These are phyloP conservation scores for Meteorus sp. DNA, from an alignment of 1,140 invertebrate species.

Conservation along the genomic window DNA sequence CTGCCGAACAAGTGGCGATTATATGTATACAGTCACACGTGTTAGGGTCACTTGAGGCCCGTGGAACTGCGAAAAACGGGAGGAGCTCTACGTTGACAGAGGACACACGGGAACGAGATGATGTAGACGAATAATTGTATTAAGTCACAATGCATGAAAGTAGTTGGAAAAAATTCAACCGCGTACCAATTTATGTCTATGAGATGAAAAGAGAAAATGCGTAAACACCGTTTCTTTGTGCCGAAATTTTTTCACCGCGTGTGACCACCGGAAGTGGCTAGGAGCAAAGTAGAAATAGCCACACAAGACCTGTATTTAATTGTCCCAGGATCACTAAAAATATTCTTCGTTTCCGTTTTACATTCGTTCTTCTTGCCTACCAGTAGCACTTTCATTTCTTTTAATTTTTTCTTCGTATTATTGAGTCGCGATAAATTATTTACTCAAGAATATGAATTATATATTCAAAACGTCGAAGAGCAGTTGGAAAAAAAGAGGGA, in stretches of 20 bases:
- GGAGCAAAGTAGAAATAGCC: background rate
- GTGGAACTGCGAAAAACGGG: slow-evolving; percentile 19
- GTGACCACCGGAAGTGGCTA: slow-evolving; percentile 15
- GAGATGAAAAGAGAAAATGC: background rate
- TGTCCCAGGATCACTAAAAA: too few relatives aligned
- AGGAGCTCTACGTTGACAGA: slow-evolving; percentile 18
- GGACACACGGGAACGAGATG: background rate
- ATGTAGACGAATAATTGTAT: background rate
- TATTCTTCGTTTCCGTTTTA: too few relatives aligned
- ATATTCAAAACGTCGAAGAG: too few relatives aligned
- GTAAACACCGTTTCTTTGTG: too few relatives aligned
- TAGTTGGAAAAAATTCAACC: background rate
- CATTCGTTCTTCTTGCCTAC: too few relatives aligned
- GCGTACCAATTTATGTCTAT: background rate
- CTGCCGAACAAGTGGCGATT: background rate
- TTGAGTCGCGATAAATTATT: too few relatives aligned
- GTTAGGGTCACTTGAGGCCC: background rate
- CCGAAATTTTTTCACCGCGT: background rate
- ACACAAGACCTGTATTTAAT: background rate
- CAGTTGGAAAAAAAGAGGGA: too few relatives aligned
- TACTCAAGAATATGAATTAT: too few relatives aligned
- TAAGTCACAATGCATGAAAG: background rate
- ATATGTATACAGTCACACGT: background rate
- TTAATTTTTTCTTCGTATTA: too few relatives aligned
- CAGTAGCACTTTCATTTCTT: too few relatives aligned